Base-by-base conservation (phyloP, 2,888 invertebrate species). In the Ophion slaviceki region DNA sequence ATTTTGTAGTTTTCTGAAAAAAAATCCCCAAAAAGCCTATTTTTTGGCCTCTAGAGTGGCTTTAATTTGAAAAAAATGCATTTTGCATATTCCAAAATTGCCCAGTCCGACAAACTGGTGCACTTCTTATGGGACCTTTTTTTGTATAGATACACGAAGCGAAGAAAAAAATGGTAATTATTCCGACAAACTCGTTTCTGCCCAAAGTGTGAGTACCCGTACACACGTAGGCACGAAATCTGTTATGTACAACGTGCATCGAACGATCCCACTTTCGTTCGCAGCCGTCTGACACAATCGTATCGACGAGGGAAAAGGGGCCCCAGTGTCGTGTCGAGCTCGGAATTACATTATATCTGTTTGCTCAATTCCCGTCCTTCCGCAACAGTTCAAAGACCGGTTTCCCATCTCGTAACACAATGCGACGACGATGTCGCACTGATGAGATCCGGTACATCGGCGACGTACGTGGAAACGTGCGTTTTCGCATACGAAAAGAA, bases 331-430 rank as follows among this genome's bases (percentile, higher is more conserved):
- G 66, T 20, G 66, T 77, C 36, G 53, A 40, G 72, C 47, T 14
- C 57, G 32, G 67, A 61, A 61, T 84, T 80, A 77, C 78, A 72
- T 72, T 67, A 67, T 66, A 20, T 77, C 85, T 61, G 75, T 72
- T 76, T 36, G 67, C 70, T 75, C 68, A 57, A 80, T 79, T 82
- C 79, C 67, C 82, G 82, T 85, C 76, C 80, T 85, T 85, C 85
- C 85, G 76, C 82, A 85, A 85, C 76, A 76, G 79, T 82, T 82
- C 76, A 85, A 85, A 85, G 82, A 85, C 82, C 82, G 82, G 82
- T 82, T 72, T 66, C 45, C 28, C 72, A 53, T 66, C 72, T 67
- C 45, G 72, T 57, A 72, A 66, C 57, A 20, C 61, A 24, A 61
- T 20, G 61, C 24, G 40, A 53, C 59, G 28, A 80, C 40, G 66